These are phyloP conservation scores for Istiophorus platypterus DNA, from an alignment of 2,113 vertebrate species.

Conservation along the genomic window DNA sequence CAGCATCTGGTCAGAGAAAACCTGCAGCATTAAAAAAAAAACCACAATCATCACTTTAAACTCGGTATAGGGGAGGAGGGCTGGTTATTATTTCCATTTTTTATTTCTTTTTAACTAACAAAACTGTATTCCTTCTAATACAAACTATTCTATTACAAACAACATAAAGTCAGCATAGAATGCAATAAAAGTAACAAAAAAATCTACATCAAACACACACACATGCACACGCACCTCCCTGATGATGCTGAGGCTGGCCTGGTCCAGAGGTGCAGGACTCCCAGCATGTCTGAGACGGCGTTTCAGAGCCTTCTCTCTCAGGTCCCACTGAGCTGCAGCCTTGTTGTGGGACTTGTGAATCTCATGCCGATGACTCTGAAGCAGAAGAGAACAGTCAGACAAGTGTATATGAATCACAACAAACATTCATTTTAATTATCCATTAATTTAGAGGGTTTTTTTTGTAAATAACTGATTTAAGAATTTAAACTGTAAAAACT, in stretches of 20 bases:
- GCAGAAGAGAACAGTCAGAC: neutral
- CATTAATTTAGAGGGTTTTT: neutral
- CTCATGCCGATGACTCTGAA: conserved; percentile 89
- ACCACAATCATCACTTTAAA: neutral
- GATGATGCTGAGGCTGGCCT: conserved; percentile 86
- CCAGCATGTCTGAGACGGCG: conserved; percentile 79
- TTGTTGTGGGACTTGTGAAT: conserved; percentile 92
- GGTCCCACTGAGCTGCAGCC: conserved; percentile 88
- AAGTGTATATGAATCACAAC: neutral
- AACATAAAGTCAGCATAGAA: neutral
- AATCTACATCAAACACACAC: too few relatives aligned
- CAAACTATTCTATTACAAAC: neutral
- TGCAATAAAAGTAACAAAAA: neutral
- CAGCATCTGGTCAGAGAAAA: conserved; percentile 91
- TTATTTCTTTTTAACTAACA: neutral
- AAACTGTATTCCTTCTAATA: neutral
- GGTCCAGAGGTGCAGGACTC: conserved; percentile 82
- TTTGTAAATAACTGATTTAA: neutral
- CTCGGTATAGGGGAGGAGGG: neutral
- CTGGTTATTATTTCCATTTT: neutral
- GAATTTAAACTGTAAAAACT: neutral
- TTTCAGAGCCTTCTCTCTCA: conserved; percentile 88
- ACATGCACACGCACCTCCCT: conserved; percentile 89
- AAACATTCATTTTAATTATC: neutral
- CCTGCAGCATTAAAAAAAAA: conserved; percentile 79